Conservation (phyloP, 2,888 invertebrate species). For the Danaus chrysippus region DNA sequence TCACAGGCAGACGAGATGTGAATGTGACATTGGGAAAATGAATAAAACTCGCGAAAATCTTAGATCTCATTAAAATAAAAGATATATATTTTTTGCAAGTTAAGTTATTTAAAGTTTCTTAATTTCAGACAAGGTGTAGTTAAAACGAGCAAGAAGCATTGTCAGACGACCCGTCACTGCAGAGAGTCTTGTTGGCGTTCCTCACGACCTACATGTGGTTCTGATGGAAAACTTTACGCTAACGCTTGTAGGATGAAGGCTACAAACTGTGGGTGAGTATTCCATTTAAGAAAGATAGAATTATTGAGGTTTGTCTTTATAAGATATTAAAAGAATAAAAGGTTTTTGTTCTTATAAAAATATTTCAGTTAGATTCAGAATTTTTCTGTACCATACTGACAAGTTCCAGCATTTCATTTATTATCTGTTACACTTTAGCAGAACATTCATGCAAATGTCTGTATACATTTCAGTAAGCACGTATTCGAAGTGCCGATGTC, state of each 20-base stretch:
- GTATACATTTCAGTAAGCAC: conserved; percentile 83
- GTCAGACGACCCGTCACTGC: conserved; percentile 94
- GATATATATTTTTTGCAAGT: not conserved
- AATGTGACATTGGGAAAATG: no score
- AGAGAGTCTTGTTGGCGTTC: conserved; percentile 95
- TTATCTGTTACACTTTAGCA: not conserved
- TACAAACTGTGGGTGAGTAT: conserved; percentile 90
- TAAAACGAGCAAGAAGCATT: conserved; percentile 92
- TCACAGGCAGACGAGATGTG: no score
- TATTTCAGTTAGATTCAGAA: no score
- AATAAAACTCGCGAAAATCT: no score
- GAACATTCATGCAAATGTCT: not conserved
- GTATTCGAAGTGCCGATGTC: conserved; percentile 96
- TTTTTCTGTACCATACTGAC: no score
- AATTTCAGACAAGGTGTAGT: conserved; percentile 88
- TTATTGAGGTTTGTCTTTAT: no score
- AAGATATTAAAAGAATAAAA: no score
- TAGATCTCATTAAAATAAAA: no score
- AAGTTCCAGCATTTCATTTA: not conserved
- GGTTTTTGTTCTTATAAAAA: no score
- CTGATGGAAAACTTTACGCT: conserved; percentile 92
- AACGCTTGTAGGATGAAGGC: conserved; percentile 95
- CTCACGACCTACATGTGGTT: conserved; percentile 92
- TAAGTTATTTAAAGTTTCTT: not conserved
- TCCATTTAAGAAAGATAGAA: no score